Percentiles rank a stretch among this genome's conserved stretches.
Conservation (phyloP, 2,113 vertebrate genomes). For the Pseudorhombus dupliciocellatus region DNA sequence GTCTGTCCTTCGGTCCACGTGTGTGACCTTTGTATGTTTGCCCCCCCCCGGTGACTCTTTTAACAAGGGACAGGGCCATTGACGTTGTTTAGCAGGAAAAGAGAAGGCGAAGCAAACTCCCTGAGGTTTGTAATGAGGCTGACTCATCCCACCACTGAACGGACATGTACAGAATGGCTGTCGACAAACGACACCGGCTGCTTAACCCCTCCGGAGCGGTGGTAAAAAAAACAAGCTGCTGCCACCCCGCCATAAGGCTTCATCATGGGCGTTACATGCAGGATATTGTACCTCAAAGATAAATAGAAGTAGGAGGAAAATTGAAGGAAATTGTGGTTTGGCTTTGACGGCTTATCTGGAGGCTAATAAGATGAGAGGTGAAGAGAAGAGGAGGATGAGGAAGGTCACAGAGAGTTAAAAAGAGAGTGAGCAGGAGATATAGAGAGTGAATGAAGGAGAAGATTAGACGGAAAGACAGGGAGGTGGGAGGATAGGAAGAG, state of each 20-base stretch:
- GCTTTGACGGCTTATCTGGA: constrained; percentile 35
- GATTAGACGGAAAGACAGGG: constrained; percentile 35
- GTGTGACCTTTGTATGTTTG: constrained; percentile 33
- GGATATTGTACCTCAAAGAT: neutral
- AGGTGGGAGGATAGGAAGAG: constrained; percentile 26
- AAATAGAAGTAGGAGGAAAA: constrained; percentile 26
- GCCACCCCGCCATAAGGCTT: neutral
- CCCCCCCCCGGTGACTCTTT: constrained; percentile 7
- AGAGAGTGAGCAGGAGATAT: constrained; percentile 31
- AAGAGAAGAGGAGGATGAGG: constrained; percentile 23
- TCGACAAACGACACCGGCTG: constrained; percentile 29
- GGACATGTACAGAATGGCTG: constrained; percentile 40
- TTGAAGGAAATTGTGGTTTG: constrained; percentile 44
- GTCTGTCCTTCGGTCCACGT: constrained; percentile 3
- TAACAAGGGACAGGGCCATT: constrained; percentile 52
- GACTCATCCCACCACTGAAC: constrained; percentile 71
- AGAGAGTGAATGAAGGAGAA: constrained; percentile 23
- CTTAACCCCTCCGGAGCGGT: constrained; percentile 42
- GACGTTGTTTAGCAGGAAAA: constrained; percentile 60
- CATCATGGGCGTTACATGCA: constrained; percentile 1
- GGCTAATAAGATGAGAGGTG: constrained; percentile 35
- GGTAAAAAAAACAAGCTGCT: constrained; percentile 28
- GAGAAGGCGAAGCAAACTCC: constrained; percentile 58
- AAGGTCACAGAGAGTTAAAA: constrained; percentile 56
- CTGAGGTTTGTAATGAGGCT: constrained; percentile 71